Conservation (phyloP, 1,140 invertebrate genomes). For the Tetramorium parvispinum region DNA sequence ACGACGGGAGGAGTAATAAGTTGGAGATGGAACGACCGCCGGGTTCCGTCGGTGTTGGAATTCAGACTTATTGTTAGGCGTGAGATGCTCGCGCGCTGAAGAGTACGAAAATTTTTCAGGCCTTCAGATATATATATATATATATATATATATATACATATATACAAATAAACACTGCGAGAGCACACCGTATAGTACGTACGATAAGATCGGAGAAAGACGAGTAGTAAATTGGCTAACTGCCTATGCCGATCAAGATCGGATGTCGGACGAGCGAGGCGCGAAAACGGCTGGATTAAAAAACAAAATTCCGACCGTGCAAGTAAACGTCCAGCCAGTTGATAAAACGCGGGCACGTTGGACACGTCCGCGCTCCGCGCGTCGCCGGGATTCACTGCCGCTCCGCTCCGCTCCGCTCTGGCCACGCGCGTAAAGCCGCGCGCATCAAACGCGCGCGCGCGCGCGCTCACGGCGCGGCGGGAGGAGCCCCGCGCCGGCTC, state of each 20-base stretch:
- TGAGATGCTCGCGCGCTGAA: not conserved
- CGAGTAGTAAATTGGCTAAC: not conserved
- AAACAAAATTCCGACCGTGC: not conserved
- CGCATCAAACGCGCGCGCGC: slow-evolving; percentile 49
- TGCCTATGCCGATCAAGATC: not conserved
- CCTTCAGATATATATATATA: too few species aligned
- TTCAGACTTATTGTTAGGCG: too few species aligned
- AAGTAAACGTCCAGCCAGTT: not conserved
- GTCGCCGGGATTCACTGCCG: slow-evolving; percentile 68
- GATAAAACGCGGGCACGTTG: not conserved
- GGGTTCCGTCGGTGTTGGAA: not conserved
- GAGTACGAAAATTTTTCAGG: too few species aligned
- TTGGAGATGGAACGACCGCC: not conserved
- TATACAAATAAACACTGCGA: not conserved
- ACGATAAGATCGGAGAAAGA: not conserved
- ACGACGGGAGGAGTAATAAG: not conserved
- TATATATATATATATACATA: too few species aligned
- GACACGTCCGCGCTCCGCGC: slow-evolving; percentile 65
- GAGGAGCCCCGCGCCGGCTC: slow-evolving; percentile 8
- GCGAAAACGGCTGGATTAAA: not conserved
- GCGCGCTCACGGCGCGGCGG: slow-evolving; percentile 41
- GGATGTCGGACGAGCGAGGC: not conserved
- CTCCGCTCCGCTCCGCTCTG: slow-evolving; percentile 35
- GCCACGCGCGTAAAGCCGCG: slow-evolving; percentile 49
- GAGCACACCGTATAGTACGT: not conserved